These are phyloP conservation scores for Anabacerthia variegaticeps DNA, from an alignment of 2,797 vertebrate species.

Conservation along the genomic window DNA sequence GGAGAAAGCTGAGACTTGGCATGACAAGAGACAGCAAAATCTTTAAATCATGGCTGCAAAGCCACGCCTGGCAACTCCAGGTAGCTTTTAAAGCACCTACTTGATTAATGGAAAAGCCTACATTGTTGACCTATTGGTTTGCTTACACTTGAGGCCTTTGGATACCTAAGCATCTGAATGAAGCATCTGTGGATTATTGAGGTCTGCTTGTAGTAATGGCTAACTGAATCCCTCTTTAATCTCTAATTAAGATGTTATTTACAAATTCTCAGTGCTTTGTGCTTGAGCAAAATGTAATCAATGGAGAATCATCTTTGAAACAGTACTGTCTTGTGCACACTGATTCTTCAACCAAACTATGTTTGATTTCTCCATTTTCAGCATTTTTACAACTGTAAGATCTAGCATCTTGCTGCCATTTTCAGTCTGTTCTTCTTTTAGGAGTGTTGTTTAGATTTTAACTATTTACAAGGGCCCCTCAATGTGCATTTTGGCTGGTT, in stretches of 20 bases:
- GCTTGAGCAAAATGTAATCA: background rate
- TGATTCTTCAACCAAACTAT: background rate
- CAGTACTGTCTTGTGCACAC: background rate
- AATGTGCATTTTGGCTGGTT: background rate
- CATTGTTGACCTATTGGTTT: conserved; percentile 1
- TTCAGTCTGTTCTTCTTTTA: background rate
- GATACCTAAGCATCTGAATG: background rate
- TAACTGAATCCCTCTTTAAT: background rate
- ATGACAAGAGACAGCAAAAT: background rate
- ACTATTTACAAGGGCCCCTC: background rate
- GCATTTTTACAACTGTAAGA: background rate
- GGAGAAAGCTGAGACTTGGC: background rate
- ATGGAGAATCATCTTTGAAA: background rate
- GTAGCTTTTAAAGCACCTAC: background rate
- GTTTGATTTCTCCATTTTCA: background rate
- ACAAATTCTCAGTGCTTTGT: background rate
- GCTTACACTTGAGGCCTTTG: background rate
- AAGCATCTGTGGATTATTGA: background rate
- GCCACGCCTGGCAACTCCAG: background rate
- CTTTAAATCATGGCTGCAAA: background rate
- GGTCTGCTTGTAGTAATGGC: background rate
- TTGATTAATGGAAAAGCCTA: background rate
- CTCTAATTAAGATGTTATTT: background rate
- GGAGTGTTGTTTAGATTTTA: background rate
- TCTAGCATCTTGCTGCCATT: background rate